Percentiles rank a stretch among this genome's conserved stretches.
Conservation (phyloP, 2,797 vertebrate species). For the Aulostomus chinensis region DNA sequence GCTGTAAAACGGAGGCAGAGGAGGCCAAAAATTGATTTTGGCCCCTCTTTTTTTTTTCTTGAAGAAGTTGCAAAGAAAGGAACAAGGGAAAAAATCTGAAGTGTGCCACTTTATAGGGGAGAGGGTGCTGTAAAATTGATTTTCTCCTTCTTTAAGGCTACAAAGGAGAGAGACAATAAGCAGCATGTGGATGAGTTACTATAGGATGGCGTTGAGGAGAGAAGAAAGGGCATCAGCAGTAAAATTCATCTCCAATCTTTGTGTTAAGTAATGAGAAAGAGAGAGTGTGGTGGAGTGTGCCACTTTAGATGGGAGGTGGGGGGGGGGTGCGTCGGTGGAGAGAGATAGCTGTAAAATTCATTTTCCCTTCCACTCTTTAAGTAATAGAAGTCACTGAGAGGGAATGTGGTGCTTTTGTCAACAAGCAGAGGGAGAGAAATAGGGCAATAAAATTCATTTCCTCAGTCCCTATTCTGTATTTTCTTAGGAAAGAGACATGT, state of each 20-base stretch:
- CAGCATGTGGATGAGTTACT: conserved; percentile 44
- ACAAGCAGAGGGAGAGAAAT: conserved; percentile 55
- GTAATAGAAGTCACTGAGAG: conserved; percentile 51
- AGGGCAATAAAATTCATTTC: conserved; percentile 68
- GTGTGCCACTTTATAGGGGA: conserved; percentile 60
- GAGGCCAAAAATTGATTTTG: conserved; percentile 67
- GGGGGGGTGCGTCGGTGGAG: conserved; percentile 18
- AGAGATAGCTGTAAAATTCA: conserved; percentile 65
- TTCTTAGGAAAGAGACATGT: conserved; percentile 40
- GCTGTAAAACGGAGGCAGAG: conserved; percentile 54
- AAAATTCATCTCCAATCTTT: conserved; percentile 68
- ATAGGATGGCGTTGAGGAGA: conserved; percentile 31
- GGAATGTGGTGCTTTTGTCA: conserved; percentile 44
- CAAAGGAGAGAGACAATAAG: conserved; percentile 62
- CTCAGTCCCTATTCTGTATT: conserved; percentile 43
- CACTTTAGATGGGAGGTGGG: conserved; percentile 21
- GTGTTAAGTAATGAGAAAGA: conserved; percentile 74
- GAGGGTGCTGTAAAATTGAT: conserved; percentile 76
- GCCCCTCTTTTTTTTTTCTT: conserved; percentile 14
- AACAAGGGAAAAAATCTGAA: conserved; percentile 46
- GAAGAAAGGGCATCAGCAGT: conserved; percentile 58
- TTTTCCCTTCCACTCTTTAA: conserved; percentile 54
- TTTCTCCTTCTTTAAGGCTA: conserved; percentile 69
- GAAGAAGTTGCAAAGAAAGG: conserved; percentile 37
- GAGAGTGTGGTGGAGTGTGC: conserved; percentile 44